These are phyloP conservation scores for Sebastes aleutianus DNA, from an alignment of 2,797 vertebrate genomes.

Conservation along the genomic window DNA sequence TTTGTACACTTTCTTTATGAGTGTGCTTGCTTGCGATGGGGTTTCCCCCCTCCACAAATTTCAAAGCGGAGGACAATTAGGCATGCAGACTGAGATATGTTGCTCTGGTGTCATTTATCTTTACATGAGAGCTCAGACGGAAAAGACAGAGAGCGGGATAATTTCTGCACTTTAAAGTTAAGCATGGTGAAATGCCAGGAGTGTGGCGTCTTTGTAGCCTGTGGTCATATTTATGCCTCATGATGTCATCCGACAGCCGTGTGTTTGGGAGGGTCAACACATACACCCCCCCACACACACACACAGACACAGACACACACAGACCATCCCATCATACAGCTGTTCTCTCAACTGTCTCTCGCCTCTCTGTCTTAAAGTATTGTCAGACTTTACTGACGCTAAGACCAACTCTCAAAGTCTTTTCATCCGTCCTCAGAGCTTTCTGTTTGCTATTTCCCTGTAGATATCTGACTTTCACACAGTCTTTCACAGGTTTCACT, in stretches of 20 bases:
- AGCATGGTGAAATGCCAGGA: constrained; percentile 57
- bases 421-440: constrained; percentile 27
- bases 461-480: constrained; percentile 54
- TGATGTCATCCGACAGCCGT: constrained; percentile 78
- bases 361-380: constrained; percentile 25
- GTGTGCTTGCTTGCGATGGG: constrained; percentile 41
- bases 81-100: constrained; percentile 60
- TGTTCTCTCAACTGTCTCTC: constrained; percentile 48
- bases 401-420: constrained; percentile 14
- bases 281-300: constrained; percentile 45
- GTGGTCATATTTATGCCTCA: constrained; percentile 75
- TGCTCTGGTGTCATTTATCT: constrained; percentile 29
- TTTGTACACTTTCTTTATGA: constrained; percentile 63
- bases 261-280: constrained; percentile 70
- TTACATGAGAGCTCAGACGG: constrained; percentile 9
- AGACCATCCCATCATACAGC: constrained; percentile 65
- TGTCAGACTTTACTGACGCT: constrained; percentile 32
- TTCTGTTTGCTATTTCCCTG: constrained; percentile 38
- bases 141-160: constrained; percentile 13
- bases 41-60: constrained; percentile 65
- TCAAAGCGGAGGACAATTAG: constrained; percentile 60
- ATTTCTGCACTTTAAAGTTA: constrained; percentile 30
- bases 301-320: constrained; percentile 58
- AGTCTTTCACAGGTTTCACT: constrained; percentile 50
- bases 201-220: constrained; percentile 68